Evolutionary conservation across 2,113 vertebrate species (phyloP).

Genomic region (Gallinago media): DNA sequence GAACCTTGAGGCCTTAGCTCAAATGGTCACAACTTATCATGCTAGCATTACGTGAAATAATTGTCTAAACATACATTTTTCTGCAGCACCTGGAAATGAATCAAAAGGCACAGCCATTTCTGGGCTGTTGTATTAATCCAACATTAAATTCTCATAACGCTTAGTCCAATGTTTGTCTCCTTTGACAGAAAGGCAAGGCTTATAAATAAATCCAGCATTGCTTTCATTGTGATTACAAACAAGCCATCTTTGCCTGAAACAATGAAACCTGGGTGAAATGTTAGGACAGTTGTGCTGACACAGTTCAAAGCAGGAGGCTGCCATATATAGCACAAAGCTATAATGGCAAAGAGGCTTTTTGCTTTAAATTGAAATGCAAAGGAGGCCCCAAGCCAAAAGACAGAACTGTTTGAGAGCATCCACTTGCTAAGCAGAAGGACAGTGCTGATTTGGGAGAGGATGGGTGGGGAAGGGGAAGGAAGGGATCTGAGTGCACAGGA

Average conservation of each 20-base stretch:
- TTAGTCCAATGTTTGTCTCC: background rate
- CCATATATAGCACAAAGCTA: conserved; percentile 59
- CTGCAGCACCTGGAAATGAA: conserved; percentile 38
- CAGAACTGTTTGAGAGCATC: conserved; percentile 69
- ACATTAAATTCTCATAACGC: background rate
- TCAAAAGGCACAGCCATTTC: conserved; percentile 3
- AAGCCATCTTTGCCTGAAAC: conserved; percentile 63
- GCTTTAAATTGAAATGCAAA: conserved; percentile 69
- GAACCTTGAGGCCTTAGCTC: background rate
- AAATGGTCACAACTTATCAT: background rate
- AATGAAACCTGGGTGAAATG: conserved; percentile 61
- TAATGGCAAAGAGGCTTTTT: conserved; percentile 67
- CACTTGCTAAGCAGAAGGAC: conserved; percentile 67
- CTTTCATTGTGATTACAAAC: conserved; percentile 47
- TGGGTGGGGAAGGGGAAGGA: conserved; percentile 21
- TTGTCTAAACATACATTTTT: conserved; percentile 26
- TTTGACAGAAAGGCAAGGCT: conserved; percentile 35
- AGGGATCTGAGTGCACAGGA: conserved; percentile 58
- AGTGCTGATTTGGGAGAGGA: conserved; percentile 43
- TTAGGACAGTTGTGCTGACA: conserved; percentile 64
- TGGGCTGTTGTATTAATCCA: conserved; percentile 5
- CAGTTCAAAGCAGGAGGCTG: conserved; percentile 66
- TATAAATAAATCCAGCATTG: conserved; percentile 29
- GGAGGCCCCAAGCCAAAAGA: conserved; percentile 69
- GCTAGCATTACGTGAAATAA: background rate